phyloP scores from a whole-genome alignment of 2,797 vertebrate genomes.

The Esox masquinongy region DNA sequence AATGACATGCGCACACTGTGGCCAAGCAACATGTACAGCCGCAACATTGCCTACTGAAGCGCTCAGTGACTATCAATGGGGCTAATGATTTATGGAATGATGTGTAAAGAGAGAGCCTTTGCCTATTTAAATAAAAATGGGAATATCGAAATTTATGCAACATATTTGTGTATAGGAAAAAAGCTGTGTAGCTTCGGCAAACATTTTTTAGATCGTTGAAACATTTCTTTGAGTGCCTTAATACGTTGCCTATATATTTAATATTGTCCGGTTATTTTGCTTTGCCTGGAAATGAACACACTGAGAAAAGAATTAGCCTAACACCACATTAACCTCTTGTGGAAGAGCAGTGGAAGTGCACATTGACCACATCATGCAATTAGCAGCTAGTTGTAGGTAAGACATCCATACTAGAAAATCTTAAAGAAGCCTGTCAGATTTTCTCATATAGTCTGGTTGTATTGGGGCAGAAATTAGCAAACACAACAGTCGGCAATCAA shows the following conservation, averaged over 20 bases:
- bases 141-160: neutral
- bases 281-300: too few species aligned
- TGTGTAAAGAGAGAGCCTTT: neutral
- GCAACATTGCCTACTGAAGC: slow-evolving; percentile 26
- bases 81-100: slow-evolving; percentile 35
- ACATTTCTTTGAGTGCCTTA: neutral
- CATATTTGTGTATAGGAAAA: neutral
- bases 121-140: neutral
- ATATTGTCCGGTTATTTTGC: too few species aligned
- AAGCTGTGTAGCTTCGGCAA: neutral
- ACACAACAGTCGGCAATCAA: neutral
- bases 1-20: slow-evolving; percentile 70
- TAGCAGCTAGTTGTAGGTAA: neutral
- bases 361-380: neutral
- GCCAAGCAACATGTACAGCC: slow-evolving; percentile 40
- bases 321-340: neutral
- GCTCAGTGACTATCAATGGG: slow-evolving; percentile 16
- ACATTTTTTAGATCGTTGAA: neutral
- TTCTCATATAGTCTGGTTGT: neutral
- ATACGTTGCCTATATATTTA: neutral
- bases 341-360: neutral
- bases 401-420: neutral
- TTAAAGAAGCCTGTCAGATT: neutral
- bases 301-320: neutral
- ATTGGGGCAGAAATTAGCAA: neutral